Percentiles rank a stretch among this genome's conserved stretches.
These are phyloP conservation scores for Chaetoderma sp. DNA, from an alignment of 2,888 invertebrate species.

Conservation along the genomic window DNA sequence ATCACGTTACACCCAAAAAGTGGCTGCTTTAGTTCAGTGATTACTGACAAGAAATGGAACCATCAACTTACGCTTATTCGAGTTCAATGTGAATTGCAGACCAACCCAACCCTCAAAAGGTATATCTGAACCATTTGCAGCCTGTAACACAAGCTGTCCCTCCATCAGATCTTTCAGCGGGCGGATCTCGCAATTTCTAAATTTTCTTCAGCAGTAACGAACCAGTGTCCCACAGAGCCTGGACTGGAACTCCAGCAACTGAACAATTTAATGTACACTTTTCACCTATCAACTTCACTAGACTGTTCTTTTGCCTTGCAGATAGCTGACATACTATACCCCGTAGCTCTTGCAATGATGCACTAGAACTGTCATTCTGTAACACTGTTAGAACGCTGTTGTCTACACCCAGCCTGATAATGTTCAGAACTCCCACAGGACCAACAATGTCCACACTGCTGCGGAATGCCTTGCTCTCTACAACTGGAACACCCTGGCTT, in stretches of 20 bases:
- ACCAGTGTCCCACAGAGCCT: conserved; percentile 5
- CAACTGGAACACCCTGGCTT: neutral
- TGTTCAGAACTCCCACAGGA: neutral
- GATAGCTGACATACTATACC: neutral
- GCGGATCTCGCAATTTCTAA: neutral
- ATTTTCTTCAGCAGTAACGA: too few species aligned
- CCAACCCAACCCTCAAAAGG: conserved; percentile 4
- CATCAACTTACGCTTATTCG: neutral
- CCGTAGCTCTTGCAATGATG: neutral
- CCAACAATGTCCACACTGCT: neutral
- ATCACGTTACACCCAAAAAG: neutral
- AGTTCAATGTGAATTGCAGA: neutral
- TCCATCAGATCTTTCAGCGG: neutral
- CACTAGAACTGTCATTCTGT: too few species aligned
- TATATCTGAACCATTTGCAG: neutral
- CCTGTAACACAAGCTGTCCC: neutral
- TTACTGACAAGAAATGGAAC: neutral
- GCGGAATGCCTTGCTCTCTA: too few species aligned
- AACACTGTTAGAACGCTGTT: too few species aligned
- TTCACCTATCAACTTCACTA: neutral
- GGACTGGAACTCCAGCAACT: neutral
- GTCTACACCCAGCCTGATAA: neutral
- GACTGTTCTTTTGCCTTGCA: neutral
- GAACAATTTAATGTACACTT: neutral
- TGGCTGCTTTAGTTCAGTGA: neutral